A percentile compares a stretch with the other conserved stretches of the same genome.
phyloP scores from a whole-genome alignment of 2,113 vertebrate species.

The Lucifuga dentata region DNA sequence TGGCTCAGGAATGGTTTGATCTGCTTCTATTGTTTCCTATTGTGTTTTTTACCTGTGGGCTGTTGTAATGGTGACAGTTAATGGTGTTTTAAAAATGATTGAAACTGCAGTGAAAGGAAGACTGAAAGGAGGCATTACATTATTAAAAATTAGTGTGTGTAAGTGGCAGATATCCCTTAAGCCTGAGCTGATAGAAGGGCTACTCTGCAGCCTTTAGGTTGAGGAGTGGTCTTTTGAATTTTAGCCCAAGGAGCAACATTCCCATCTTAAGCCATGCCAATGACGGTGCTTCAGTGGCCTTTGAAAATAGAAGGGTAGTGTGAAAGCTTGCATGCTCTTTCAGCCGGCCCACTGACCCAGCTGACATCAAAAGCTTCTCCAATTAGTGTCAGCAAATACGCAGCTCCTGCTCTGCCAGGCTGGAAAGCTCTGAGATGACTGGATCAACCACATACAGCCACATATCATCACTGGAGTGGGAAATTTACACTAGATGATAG shows the following conservation, averaged over 20 bases:
- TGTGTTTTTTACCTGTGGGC: too few species aligned
- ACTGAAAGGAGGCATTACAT: too few species aligned
- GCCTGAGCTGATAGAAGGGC: too few species aligned
- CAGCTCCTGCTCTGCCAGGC: constrained; percentile 18
- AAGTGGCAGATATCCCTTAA: too few species aligned
- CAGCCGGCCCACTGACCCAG: constrained; percentile 3
- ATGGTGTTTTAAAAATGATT: too few species aligned
- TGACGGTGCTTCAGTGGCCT: constrained; percentile 27
- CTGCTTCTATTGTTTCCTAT: too few species aligned
- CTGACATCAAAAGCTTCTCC: constrained; percentile 68
- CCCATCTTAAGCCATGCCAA: constrained; percentile 13
- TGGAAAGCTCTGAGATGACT: background rate
- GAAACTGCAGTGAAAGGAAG: too few species aligned
- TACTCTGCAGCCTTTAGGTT: background rate
- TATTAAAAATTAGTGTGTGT: too few species aligned
- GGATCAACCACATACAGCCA: background rate
- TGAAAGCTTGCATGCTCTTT: constrained; percentile 48
- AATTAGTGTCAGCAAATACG: constrained; percentile 70
- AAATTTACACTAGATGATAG: constrained; percentile 36
- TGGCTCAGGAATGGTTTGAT: too few species aligned
- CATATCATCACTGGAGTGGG: constrained; percentile 44
- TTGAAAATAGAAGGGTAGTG: constrained; percentile 62
- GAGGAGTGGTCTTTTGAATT: constrained; percentile 43
- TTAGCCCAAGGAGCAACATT: constrained; percentile 18
- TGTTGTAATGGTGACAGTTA: too few species aligned